Evolutionary conservation across 2,797 vertebrate species (phyloP).

Genomic region (Odontamblyopus lacepedii): DNA sequence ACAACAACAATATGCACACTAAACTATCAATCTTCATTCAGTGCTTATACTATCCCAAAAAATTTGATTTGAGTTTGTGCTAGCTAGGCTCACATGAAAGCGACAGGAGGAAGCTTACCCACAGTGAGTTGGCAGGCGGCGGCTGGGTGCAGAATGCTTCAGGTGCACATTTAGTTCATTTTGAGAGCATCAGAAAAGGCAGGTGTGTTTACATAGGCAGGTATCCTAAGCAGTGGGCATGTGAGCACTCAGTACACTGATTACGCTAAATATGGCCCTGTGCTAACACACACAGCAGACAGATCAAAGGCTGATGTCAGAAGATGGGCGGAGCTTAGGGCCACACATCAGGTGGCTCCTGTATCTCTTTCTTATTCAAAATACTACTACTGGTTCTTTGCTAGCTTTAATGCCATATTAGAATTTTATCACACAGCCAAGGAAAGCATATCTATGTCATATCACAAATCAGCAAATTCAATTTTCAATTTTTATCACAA

Average conservation of each 20-base stretch:
- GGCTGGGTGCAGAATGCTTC: constrained; percentile 40
- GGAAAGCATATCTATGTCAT: neutral
- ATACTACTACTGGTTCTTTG: neutral
- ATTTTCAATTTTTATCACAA: neutral
- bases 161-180: constrained; percentile 55
- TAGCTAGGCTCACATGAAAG: constrained; percentile 15
- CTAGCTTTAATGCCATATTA: neutral
- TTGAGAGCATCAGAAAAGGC: constrained; percentile 59
- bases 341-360: constrained; percentile 69
- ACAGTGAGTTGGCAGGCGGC: constrained; percentile 19
- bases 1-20: neutral
- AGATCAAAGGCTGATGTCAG: constrained; percentile 79
- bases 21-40: neutral
- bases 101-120: constrained; percentile 57
- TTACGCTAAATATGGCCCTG: constrained; percentile 81
- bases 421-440: neutral
- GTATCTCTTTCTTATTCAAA: constrained; percentile 3
- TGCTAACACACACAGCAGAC: constrained; percentile 71
- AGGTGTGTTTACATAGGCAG: constrained; percentile 71
- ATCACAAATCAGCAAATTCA: neutral
- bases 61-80: constrained; percentile 12
- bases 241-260: constrained; percentile 67
- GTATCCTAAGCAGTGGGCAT: constrained; percentile 57
- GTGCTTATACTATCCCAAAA: constrained; percentile 3
- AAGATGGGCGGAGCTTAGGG: constrained; percentile 63